Evolutionary conservation across 2,888 invertebrate genomes (phyloP).

Genomic region (Diarsia dahlii): DNA sequence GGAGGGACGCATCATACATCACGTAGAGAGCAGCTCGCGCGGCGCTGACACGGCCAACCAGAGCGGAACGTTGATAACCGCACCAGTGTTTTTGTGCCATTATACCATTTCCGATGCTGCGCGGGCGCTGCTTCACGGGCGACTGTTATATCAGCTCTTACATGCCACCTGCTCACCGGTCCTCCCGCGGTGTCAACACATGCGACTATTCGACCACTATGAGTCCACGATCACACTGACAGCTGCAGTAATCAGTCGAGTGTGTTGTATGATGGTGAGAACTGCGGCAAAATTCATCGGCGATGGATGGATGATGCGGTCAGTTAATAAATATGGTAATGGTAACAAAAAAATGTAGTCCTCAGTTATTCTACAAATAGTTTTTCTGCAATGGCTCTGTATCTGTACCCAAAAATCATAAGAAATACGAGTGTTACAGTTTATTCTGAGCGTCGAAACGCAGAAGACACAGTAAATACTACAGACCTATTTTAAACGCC

Average conservation of each 20-base stretch:
- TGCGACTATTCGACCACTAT: not conserved
- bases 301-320: no score
- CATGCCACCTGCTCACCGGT: not conserved
- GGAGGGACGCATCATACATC: slow-evolving; percentile 51
- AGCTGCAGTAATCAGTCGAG: not conserved
- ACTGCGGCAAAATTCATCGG: not conserved
- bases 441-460: not conserved
- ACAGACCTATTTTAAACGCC: not conserved
- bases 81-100: slow-evolving; percentile 69
- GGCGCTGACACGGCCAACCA: slow-evolving; percentile 75
- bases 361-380: slow-evolving; percentile 12
- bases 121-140: slow-evolving; percentile 48
- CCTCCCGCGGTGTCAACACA: not conserved
- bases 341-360: not conserved
- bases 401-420: slow-evolving; percentile 1
- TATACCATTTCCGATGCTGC: slow-evolving; percentile 67
- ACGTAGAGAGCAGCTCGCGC: slow-evolving; percentile 66
- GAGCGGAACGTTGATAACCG: slow-evolving; percentile 79
- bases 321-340: not conserved
- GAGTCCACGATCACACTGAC: not conserved
- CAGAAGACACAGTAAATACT: not conserved
- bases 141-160: slow-evolving; percentile 44
- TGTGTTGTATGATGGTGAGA: not conserved
- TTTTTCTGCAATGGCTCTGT: slow-evolving; percentile 7
- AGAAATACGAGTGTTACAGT: not conserved